phyloP scores from a whole-genome alignment of 2,888 invertebrate genomes.

The Andrena camellia region DNA sequence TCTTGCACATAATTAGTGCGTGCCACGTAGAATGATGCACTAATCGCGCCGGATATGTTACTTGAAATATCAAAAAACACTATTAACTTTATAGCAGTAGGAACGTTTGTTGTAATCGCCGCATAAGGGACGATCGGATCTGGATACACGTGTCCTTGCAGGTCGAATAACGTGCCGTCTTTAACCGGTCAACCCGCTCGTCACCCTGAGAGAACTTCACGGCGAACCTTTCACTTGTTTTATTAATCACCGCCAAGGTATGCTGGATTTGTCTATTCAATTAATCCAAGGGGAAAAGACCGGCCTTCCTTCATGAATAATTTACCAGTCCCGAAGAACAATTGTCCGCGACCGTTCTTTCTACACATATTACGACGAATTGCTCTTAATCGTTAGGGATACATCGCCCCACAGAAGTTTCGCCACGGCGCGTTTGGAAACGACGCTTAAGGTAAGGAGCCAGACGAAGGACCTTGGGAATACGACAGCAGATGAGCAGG shows the following conservation, averaged over 20 bases:
- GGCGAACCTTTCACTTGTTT: slow-evolving; percentile 69
- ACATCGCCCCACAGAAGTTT: background rate
- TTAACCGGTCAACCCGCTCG: slow-evolving; percentile 48
- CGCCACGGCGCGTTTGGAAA: background rate
- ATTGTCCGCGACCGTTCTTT: background rate
- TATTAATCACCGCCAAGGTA: slow-evolving; percentile 63
- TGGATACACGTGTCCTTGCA: slow-evolving; percentile 56
- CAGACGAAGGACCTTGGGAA: slow-evolving; percentile 32
- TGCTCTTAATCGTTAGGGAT: background rate
- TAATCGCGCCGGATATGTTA: too few species aligned
- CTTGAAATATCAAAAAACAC: background rate
- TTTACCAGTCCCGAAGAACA: slow-evolving; percentile 30
- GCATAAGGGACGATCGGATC: slow-evolving; percentile 16
- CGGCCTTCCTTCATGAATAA: slow-evolving; percentile 33
- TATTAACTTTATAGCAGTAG: background rate
- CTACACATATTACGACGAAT: background rate
- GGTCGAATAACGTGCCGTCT: slow-evolving; percentile 53
- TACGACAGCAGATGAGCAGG: slow-evolving; percentile 62
- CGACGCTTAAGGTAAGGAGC: background rate
- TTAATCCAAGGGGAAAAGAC: slow-evolving; percentile 20
- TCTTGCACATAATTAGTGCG: too few species aligned
- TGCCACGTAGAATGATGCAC: too few species aligned
- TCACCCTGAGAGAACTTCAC: slow-evolving; percentile 37
- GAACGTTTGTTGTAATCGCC: slow-evolving; percentile 22
- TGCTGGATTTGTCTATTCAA: slow-evolving; percentile 54